These are phyloP conservation scores for Leuctra nigra DNA, from an alignment of 2,888 invertebrate species.

Conservation along the genomic window DNA sequence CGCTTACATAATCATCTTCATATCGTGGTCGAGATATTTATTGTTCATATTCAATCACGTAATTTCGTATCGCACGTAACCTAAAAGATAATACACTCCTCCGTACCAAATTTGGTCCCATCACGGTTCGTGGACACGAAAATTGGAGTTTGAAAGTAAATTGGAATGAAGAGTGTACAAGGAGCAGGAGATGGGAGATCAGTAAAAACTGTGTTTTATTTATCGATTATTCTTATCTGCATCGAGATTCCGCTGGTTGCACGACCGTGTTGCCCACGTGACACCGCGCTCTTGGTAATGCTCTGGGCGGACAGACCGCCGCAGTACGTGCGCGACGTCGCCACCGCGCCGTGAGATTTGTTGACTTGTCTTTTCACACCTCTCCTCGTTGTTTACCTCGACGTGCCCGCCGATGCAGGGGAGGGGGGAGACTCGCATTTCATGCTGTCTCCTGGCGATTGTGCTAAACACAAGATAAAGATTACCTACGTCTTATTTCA, in stretches of 20 bases:
- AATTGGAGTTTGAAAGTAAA: too few relatives aligned
- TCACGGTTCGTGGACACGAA: too few relatives aligned
- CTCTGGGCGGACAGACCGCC: not conserved
- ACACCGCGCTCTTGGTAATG: not conserved
- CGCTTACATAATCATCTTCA: not conserved
- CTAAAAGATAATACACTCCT: too few relatives aligned
- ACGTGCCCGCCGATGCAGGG: not conserved
- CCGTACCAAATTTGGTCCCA: too few relatives aligned
- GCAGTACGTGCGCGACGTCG: not conserved
- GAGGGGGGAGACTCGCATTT: not conserved
- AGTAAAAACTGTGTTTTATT: too few relatives aligned
- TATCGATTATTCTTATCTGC: too few relatives aligned
- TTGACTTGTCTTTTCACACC: conserved; percentile 17
- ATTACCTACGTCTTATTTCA: too few relatives aligned
- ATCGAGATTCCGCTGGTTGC: not conserved
- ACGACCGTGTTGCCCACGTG: not conserved
- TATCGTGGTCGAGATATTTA: not conserved
- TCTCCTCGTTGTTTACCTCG: not conserved
- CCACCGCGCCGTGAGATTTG: conserved; percentile 9
- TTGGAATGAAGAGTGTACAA: too few relatives aligned
- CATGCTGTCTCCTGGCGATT: too few relatives aligned
- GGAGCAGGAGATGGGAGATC: too few relatives aligned
- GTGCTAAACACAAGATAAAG: too few relatives aligned
- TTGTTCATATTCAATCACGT: not conserved
- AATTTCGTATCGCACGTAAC: not conserved